Evolutionary conservation across 2,113 vertebrate species (phyloP).

Genomic region (Merops nubicus): DNA sequence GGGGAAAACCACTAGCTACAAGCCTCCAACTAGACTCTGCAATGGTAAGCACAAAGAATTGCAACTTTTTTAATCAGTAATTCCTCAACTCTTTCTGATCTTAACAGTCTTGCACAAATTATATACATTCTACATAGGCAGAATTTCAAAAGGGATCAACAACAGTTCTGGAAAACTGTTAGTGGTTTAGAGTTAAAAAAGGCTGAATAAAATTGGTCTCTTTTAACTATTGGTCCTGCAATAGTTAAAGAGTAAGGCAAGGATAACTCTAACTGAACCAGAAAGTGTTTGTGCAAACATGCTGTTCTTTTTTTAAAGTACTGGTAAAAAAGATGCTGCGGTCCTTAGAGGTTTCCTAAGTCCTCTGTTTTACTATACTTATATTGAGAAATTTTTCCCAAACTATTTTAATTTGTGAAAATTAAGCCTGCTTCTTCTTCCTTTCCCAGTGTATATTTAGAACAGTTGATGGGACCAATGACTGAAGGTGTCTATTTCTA

Average conservation of each 20-base stretch:
- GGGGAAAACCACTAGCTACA: no score
- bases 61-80: not conserved
- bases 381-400: not conserved
- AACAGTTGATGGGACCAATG: not conserved
- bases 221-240: not conserved
- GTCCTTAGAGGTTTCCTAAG: not conserved
- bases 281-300: not conserved
- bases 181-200: not conserved
- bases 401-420: not conserved
- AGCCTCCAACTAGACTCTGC: no score
- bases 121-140: not conserved
- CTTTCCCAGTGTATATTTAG: not conserved
- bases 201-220: not conserved
- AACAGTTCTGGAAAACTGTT: not conserved
- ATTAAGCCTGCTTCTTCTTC: not conserved
- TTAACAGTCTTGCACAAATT: not conserved
- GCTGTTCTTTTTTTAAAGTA: not conserved
- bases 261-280: not conserved
- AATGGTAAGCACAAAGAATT: not conserved
- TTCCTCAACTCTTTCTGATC: not conserved
- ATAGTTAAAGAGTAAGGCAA: not conserved
- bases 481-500: not conserved
- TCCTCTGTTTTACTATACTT: not conserved
- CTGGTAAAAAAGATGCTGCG: not conserved
- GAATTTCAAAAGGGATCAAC: not conserved